Base-by-base conservation (phyloP, 1,140 invertebrate genomes). In the Gonioctena quinquepunctata region DNA sequence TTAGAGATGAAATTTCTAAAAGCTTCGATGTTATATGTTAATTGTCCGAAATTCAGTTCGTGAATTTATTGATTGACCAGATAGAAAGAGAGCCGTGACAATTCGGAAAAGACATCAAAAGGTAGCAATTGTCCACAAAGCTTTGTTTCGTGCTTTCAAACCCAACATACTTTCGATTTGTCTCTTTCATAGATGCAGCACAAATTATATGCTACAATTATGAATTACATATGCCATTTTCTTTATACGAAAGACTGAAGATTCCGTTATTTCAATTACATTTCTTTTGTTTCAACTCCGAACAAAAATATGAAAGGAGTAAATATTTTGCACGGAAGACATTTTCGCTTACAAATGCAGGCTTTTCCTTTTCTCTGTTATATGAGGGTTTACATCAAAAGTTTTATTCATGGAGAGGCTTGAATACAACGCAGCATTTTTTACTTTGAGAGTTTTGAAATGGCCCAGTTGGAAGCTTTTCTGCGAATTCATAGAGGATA, bases 51-150 rank as follows among this genome's bases (percentile, higher is more conserved):
- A n/a, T n/a, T n/a, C n/a, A n/a, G n/a, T n/a, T n/a, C n/a, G n/a
- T n/a, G n/a, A n/a, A n/a, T n/a, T n/a, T n/a, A n/a, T n/a, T n/a
- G n/a, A n/a, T n/a, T n/a, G n/a, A n/a, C n/a, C n/a, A n/a, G n/a
- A n/a, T n/a, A 13, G 22, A 22, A 26, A 60, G 22, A 60, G 28
- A 60, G 23, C 57, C 8, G 23, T 60, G n/a, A n/a, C n/a, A 60
- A 13, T 57, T 21, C 13, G 13, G 19, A 60, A 26, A 26, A 26
- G 28, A 60, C 57, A 60, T 27, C 28, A 60, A 26, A 60, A 60
- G 25, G 28, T 60, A 60, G 57, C 57, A 60, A 42, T 62, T 42
- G 28, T 62, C 60, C 42, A 42, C 60, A 62, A 62, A 62, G 60
- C 60, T 62, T 62, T 62, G 27, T 28, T 21, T 42, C 26, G n/a